A percentile compares a stretch with the other conserved stretches of the same genome.
Evolutionary conservation across 30 jellyfish, hydroid and myxozoan species (phyloP).

Genomic region (Chrysaora quinquecirrha): DNA sequence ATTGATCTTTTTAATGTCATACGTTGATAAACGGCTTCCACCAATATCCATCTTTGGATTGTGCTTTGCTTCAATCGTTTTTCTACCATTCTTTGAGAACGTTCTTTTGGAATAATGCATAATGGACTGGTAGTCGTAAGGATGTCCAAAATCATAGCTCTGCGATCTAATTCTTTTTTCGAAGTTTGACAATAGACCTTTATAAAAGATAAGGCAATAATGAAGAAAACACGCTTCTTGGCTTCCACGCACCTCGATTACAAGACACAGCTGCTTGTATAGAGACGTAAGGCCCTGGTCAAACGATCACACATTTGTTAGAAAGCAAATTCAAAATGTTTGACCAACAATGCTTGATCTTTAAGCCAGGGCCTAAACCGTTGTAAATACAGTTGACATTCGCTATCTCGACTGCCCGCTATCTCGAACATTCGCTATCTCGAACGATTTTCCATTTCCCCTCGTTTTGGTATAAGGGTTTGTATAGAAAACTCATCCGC

Average conservation of each 20-base stretch:
- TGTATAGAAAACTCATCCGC: too few relatives aligned
- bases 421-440: too few relatives aligned
- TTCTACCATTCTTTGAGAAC: constrained; percentile 45
- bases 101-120: constrained; percentile 58
- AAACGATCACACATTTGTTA: not conserved
- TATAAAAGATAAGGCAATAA: not conserved
- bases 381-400: too few relatives aligned
- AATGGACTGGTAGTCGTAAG: constrained; percentile 65
- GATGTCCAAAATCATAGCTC: constrained; percentile 39
- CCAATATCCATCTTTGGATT: constrained; percentile 59
- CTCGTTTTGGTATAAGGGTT: too few relatives aligned
- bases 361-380: too few relatives aligned
- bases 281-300: not conserved
- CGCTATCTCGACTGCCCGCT: too few relatives aligned
- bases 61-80: constrained; percentile 55
- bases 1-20: constrained; percentile 50
- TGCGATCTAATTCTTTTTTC: not conserved
- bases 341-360: too few relatives aligned
- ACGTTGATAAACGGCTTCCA: constrained; percentile 15
- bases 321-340: not conserved
- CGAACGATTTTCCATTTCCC: too few relatives aligned
- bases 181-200: not conserved
- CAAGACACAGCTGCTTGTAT: not conserved
- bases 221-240: not conserved
- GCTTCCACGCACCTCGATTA: too few relatives aligned